Base-by-base conservation (phyloP, 1,140 invertebrate genomes). In the Pachyrhynchus sulphureomaculatus region DNA sequence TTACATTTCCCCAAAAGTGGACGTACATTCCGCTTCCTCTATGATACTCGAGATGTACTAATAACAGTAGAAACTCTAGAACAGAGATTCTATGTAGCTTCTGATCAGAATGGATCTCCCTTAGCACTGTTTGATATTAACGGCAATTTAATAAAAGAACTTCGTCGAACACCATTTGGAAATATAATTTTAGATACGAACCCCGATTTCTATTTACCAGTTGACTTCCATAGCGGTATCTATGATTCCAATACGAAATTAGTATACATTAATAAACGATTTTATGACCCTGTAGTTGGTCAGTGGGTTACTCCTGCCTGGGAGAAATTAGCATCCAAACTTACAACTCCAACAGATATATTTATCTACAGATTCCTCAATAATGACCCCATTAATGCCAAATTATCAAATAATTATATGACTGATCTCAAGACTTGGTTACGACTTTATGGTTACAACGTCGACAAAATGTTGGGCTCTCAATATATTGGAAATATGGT, bases 301-400 rank as follows among this genome's bases (percentile, higher is more conserved):
- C 92, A 96, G 70, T 98, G 94, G 92, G 91, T 96, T 84, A 93
- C 92, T 0, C 95, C 95, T 0, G 86, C 89, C 23, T 97, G 94
- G 89, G 88, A 93, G 68, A 84, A 88, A 61, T 81, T 95, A 60
- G 88, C 92, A 0, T 88, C 89, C 10, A 83, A 83, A 71, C 79
- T 95, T 44, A 91, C 86, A 6, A 85, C 88, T 12, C 92, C 93
- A 1, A 92, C 89, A 0, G 90, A 94, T 70, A 88, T 96, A 17
- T 95, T 95, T 71, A 91, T 93, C 52, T 96, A 96, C 70, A 54
- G 93, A 58, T 96, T 94, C 80, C 85, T 89, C 60, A 92, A 93
- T 69, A 96, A 96, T 69, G 92, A 96, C 76, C 93, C 93, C 0
- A 86, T 97, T 59, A 98, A 96, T 75, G 83, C 83, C 4, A 86